These are phyloP conservation scores for Temnopleurus reevesii DNA, from an alignment of 53 echinoderm and acorn worm species.

Conservation along the genomic window DNA sequence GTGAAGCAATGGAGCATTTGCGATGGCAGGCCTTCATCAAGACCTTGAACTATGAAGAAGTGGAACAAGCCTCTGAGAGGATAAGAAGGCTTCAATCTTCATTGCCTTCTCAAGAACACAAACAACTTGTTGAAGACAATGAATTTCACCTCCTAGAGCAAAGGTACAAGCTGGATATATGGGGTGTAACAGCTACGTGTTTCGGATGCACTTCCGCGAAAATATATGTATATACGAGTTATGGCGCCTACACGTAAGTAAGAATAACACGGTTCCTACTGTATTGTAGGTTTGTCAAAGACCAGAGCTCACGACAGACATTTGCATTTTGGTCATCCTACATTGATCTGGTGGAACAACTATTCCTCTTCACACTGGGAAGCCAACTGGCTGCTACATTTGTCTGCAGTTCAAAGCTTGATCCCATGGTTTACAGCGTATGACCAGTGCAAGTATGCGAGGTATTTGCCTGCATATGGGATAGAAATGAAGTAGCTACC, in stretches of 20 bases:
- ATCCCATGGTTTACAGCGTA: background rate
- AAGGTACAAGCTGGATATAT: too few species aligned
- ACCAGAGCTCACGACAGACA: background rate
- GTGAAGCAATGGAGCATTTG: slow-evolving; percentile 63
- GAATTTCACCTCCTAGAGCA: background rate
- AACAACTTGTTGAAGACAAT: background rate
- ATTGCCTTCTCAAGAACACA: background rate
- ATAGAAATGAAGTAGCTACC: background rate
- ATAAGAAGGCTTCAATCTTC: background rate
- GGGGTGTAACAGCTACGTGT: too few species aligned
- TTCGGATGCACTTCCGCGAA: too few species aligned
- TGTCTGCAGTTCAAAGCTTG: background rate
- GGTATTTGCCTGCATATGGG: background rate
- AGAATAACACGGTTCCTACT: too few species aligned
- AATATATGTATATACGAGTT: too few species aligned
- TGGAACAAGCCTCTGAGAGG: background rate
- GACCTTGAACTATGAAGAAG: slow-evolving; percentile 25
- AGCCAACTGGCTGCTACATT: background rate
- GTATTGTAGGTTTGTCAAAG: too few species aligned
- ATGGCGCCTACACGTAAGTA: too few species aligned
- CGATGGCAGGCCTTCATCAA: slow-evolving; percentile 60
- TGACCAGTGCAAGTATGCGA: background rate
- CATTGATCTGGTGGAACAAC: slow-evolving; percentile 61
- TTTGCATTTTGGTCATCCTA: slow-evolving; percentile 77
- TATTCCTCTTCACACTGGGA: background rate